These are phyloP conservation scores for Cepaea hortensis DNA, from an alignment of 2,888 invertebrate genomes.

Conservation along the genomic window DNA sequence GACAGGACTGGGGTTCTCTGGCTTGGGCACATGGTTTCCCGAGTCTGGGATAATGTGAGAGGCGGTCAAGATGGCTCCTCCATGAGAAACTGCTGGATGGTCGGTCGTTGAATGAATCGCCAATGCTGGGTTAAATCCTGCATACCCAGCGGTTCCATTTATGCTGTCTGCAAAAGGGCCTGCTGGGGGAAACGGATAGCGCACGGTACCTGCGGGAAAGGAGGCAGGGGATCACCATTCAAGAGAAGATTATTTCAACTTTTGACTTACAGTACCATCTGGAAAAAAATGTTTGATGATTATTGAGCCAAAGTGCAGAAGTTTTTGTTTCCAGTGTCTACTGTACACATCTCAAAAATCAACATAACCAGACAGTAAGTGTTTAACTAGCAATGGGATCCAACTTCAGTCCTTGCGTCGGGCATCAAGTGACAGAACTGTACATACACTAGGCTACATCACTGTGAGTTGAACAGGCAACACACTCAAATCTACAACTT, in stretches of 20 bases:
- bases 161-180: constrained; percentile 65
- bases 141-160: constrained; percentile 68
- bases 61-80: constrained; percentile 46
- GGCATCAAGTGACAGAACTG: no score
- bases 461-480: no score
- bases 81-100: constrained; percentile 61
- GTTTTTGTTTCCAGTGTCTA: not conserved
- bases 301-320: not conserved
- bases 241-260: not conserved
- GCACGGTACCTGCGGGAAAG: constrained; percentile 41
- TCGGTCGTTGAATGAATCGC: constrained; percentile 72
- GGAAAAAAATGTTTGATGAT: not conserved
- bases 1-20: constrained; percentile 49
- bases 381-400: no score
- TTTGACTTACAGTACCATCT: not conserved
- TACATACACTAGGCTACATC: no score
- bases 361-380: no score
- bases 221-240: constrained; percentile 5
- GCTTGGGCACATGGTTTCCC: constrained; percentile 47
- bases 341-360: not conserved
- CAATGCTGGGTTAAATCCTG: constrained; percentile 66
- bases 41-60: constrained; percentile 42
- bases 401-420: no score
- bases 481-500: no score
- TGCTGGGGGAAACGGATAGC: constrained; percentile 56